Evolutionary conservation across 2,888 invertebrate genomes (phyloP), one percentile per base, ranked within the genome.

Genomic region (Cyclophora albipunctata): DNA sequence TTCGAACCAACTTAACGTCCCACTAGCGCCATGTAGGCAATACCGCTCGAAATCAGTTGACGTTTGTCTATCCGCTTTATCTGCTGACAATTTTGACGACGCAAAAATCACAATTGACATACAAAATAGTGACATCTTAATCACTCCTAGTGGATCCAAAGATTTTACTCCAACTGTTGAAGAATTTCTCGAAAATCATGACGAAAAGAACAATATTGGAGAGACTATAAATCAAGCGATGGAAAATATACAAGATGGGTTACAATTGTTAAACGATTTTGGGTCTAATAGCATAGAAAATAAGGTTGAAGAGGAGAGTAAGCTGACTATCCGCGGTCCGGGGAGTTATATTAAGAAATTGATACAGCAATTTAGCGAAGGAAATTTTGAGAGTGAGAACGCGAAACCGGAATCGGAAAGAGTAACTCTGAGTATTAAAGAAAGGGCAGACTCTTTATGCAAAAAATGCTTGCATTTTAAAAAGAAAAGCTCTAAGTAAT

Each of bases 1-100:
- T 33, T 51, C 74, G 2, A 83, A 84, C 62, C 87, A 86, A 63
- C 69, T 87, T 0, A 73, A 76, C 55, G 71, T 84, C 7, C 87
- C 87, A 7, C 52, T 71, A 50, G 70, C 78, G 20, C 81, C 81
- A 51, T 75, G 79, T 40, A 80, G 88, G 53, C 90, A 90, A 57
- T 79, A 76, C 57, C 73, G 91, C 41, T 91, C 91, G 0, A 90
- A 88, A 71, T 91, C 91, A 0, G 88, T 91, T 2, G 91, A 91
- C 55, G 86, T 90, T 2, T 81, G 89, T 1, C 74, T 89, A 2
- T 67, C 80, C 2, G 78, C 78, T 2, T 58, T 87, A 3, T 73
- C 69, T 41, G 58, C 85, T 3, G 83, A 85, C 4, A 85, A 85
- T 41, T 59, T 86, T 3, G 83, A 85, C 4, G 86, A 85, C 20